A percentile compares a stretch with the other conserved stretches of the same genome.
Evolutionary conservation across 2,113 vertebrate species (phyloP).

Genomic region (Peucedramus taeniatus): DNA sequence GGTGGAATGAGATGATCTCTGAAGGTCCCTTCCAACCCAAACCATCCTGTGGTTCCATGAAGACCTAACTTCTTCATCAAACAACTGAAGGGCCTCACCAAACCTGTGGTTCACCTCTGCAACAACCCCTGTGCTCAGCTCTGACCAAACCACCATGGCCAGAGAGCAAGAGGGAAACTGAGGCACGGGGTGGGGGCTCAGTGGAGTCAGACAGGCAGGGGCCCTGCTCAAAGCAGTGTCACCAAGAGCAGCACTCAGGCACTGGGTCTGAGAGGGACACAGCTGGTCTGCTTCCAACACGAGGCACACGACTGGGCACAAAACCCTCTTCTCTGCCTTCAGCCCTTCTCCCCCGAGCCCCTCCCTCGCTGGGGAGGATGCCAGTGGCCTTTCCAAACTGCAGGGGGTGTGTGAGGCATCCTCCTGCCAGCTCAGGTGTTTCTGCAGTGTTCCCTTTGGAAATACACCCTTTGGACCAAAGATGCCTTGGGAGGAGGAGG

Average conservation of each 20-base stretch:
- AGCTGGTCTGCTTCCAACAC: not conserved
- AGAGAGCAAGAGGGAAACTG: not conserved
- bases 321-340: not conserved
- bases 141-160: not conserved
- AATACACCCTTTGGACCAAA: not conserved
- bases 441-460: not conserved
- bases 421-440: not conserved
- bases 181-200: not conserved
- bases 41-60: not conserved
- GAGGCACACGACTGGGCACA: accelerated
- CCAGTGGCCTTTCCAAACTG: not conserved
- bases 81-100: not conserved
- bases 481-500: not conserved
- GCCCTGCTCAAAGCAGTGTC: accelerated
- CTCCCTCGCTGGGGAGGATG: accelerated
- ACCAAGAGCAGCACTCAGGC: not conserved
- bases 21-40: not conserved
- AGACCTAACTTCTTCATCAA: not conserved
- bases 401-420: accelerated
- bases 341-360: not conserved
- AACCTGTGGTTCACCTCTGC: not conserved
- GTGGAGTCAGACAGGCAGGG: not conserved
- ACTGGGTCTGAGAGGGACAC: not conserved
- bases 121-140: accelerated
- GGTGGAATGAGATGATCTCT: not conserved